Evolutionary conservation across 2,113 vertebrate genomes (phyloP).

Genomic region (Bombycilla garrulus): DNA sequence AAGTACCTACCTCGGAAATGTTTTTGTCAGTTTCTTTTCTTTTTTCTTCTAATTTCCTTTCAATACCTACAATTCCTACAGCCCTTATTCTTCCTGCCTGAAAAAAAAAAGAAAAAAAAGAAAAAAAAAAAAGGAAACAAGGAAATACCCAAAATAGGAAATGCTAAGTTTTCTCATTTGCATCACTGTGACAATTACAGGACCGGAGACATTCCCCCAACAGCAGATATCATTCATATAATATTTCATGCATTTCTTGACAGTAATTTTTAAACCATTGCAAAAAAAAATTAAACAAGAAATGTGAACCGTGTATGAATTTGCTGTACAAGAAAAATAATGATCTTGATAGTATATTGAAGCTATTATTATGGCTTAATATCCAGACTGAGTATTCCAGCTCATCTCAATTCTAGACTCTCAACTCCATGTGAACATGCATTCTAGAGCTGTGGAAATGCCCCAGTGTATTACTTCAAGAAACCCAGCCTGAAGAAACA

Average conservation of each 20-base stretch:
- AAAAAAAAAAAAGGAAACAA: neutral
- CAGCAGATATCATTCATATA: neutral
- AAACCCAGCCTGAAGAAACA: neutral
- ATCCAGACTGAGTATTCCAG: neutral
- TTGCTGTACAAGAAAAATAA: neutral
- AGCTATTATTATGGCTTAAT: neutral
- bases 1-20: slow-evolving; percentile 90
- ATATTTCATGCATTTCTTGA: neutral
- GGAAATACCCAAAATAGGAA: slow-evolving; percentile 64
- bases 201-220: neutral
- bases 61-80: slow-evolving; percentile 96
- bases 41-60: slow-evolving; percentile 96
- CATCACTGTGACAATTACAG: neutral
- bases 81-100: slow-evolving; percentile 93
- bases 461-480: neutral
- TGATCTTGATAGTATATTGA: neutral
- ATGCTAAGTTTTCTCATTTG: slow-evolving; percentile 35
- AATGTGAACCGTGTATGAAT: neutral
- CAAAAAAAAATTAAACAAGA: neutral
- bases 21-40: slow-evolving; percentile 99
- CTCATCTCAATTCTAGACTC: neutral
- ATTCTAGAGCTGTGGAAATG: neutral
- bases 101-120: slow-evolving; percentile 44
- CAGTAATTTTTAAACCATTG: neutral
- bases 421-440: neutral